Conservation (phyloP, 2,888 invertebrate genomes). For the Lamellibrachia satsuma region DNA sequence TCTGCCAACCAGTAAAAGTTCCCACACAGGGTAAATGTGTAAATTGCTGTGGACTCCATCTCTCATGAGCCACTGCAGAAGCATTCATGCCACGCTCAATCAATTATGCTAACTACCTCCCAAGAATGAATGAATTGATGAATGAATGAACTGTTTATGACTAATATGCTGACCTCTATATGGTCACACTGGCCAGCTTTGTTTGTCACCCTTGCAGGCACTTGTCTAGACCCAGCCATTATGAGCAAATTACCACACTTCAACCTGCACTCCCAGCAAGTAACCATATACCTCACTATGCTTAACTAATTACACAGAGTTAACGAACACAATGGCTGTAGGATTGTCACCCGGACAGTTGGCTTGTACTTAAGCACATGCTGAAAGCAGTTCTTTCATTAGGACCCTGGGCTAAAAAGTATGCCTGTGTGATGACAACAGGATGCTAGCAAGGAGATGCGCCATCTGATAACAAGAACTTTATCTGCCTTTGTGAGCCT, state of each 20-base stretch:
- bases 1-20: too few relatives aligned
- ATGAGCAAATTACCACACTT: slow-evolving; percentile 7
- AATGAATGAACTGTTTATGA: background rate
- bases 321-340: background rate
- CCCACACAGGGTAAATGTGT: too few relatives aligned
- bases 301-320: slow-evolving; percentile 5
- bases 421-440: background rate
- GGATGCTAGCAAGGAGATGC: background rate
- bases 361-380: slow-evolving; percentile 5
- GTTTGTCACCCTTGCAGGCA: background rate
- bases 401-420: background rate
- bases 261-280: background rate
- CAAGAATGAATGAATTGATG: too few relatives aligned
- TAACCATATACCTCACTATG: background rate
- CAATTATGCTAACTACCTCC: too few relatives aligned
- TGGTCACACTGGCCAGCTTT: background rate
- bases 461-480: background rate
- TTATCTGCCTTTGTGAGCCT: background rate
- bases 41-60: too few relatives aligned
- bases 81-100: too few relatives aligned
- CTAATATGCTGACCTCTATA: background rate
- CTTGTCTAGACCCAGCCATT: background rate
- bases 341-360: background rate
- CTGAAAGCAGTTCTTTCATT: background rate
- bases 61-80: too few relatives aligned